Base-by-base conservation (phyloP, 2,797 vertebrate genomes). In the Sylvilagus floridanus region DNA sequence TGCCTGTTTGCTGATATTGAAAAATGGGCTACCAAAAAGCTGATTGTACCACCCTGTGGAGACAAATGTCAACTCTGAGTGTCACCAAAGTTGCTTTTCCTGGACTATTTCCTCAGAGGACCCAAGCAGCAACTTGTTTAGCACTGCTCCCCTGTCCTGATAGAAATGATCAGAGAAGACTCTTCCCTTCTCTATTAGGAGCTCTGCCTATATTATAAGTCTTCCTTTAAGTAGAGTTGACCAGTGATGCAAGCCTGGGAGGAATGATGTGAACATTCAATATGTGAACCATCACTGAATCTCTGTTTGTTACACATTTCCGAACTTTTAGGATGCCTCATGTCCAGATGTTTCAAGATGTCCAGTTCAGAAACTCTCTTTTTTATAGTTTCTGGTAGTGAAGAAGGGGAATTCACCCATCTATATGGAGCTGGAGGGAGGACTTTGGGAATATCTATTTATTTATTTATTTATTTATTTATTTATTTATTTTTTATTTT, bases 61-160 rank as follows among this genome's bases (percentile, higher is more conserved):
- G 0, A 1, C n/a, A 4, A 26, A 6, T 65, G 12, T 69, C 4
- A n/a, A 30, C 17, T 86, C 16, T 16, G 30, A 72, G 22, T 37
- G 92, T 77, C 24, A 42, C 17, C 73, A 66, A 71, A 81, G 66
- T 52, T 76, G 50, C 62, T 69, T 75, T 88, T 52, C 32, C 5
- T 26, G 52, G 32, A 81, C 13, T n/a, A 85, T 88, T 75, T 93
- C 71, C 57, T 88, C 54, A 13, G 63, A 85, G n/a, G 81, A 42
- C 24, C 4, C 12, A 24, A 28, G 35, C 75, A 30, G 30, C n/a
- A 47, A 17, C 54, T 37, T 3, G 7, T 22, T 79, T 77, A 71
- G 4, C 28, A 26, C 26, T 69, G 82, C 83, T 69, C 12, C 71
- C 30, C 66, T 65, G 17, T 32, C 47, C 63, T 50, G 1, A n/a